A percentile compares a stretch with the other conserved stretches of the same genome.
phyloP scores from a whole-genome alignment of 2,797 vertebrate species.

The Tympanoctomys barrerae region DNA sequence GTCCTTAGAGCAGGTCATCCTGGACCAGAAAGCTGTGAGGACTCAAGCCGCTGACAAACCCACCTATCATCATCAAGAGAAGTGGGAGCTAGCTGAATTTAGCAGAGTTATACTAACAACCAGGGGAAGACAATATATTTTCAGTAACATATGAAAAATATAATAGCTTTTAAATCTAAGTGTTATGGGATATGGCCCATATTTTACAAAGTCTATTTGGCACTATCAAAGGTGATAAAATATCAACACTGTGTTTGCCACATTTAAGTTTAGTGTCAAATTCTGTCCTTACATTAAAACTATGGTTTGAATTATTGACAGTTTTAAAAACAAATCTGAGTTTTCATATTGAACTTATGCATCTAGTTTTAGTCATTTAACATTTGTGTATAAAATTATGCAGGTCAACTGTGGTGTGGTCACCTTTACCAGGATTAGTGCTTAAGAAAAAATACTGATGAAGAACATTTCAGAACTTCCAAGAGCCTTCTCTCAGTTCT shows the following conservation, averaged over 20 bases:
- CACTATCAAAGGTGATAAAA: not conserved
- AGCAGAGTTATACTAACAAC: not conserved
- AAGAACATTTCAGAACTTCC: not conserved
- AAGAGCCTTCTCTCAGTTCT: not conserved
- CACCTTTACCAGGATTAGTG: not conserved
- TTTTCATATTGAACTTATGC: not conserved
- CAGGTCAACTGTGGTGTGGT: not conserved
- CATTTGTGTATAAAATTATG: not conserved
- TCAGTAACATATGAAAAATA: not conserved
- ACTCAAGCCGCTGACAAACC: accelerated
- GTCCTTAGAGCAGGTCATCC: not conserved
- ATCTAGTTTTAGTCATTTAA: slow-evolving; percentile 4
- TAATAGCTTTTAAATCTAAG: not conserved
- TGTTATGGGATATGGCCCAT: not conserved
- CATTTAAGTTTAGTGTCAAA: not conserved
- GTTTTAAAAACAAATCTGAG: not conserved
- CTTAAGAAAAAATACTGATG: not conserved
- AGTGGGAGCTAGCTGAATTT: not conserved
- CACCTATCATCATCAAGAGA: not conserved
- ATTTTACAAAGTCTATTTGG: not conserved
- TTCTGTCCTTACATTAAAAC: not conserved
- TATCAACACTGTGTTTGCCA: not conserved
- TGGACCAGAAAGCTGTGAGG: accelerated
- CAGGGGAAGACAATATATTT: not conserved
- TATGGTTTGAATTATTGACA: not conserved